Conservation (phyloP, 2,888 invertebrate species). For the Athalia rosae region DNA sequence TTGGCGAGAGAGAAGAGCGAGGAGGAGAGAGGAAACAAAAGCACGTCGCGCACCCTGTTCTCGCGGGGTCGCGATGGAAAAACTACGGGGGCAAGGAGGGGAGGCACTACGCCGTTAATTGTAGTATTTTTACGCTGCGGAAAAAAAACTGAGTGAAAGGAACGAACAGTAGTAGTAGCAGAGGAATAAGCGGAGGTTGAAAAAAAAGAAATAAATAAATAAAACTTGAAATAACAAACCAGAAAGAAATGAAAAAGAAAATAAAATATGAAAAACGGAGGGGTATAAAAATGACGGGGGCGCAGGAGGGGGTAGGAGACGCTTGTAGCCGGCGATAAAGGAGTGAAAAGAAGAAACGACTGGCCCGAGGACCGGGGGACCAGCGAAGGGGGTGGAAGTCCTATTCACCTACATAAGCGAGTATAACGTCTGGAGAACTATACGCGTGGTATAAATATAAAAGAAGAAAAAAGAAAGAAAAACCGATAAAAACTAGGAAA, state of each 20-base stretch:
- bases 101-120: constrained; percentile 46
- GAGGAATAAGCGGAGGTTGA: too few species aligned
- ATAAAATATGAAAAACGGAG: neutral
- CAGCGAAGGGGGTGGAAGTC: neutral
- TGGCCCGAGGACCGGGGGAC: neutral
- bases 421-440: neutral
- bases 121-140: constrained; percentile 46
- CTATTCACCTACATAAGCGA: constrained; percentile 40
- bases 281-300: neutral
- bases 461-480: neutral
- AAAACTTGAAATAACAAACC: constrained; percentile 11
- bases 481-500: too few species aligned
- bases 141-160: neutral
- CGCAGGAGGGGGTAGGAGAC: neutral
- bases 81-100: neutral
- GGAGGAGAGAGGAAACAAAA: constrained; percentile 38
- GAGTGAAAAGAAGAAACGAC: neutral
- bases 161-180: too few species aligned
- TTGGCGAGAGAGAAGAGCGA: neutral
- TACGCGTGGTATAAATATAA: neutral
- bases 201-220: neutral
- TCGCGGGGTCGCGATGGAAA: constrained; percentile 16
- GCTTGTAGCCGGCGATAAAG: constrained; percentile 8
- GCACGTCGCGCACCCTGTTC: constrained; percentile 27
- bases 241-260: neutral